Percentiles rank a stretch among this genome's conserved stretches.
Conservation (phyloP, 2,888 invertebrate genomes). For the Drosophila rubida region DNA sequence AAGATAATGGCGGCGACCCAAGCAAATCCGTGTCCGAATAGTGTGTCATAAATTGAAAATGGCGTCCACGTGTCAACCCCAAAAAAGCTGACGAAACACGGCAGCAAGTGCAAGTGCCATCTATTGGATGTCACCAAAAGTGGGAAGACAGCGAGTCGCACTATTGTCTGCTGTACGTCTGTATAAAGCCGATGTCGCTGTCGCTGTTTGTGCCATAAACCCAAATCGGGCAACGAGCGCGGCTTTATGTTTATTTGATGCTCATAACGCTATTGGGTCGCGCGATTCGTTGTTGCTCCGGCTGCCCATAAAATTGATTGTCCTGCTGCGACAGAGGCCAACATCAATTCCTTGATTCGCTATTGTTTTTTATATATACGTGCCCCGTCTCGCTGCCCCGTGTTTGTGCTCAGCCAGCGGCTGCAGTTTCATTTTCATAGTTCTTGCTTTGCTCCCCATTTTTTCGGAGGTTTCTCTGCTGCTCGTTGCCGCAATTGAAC, state of each 20-base stretch:
- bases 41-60: conserved; percentile 68
- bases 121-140: conserved; percentile 34
- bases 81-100: conserved; percentile 35
- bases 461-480: conserved; percentile 10
- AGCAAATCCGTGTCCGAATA: conserved; percentile 52
- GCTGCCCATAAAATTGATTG: conserved; percentile 64
- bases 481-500: conserved; percentile 42
- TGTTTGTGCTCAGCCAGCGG: conserved; percentile 15
- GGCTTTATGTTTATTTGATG: conserved; percentile 69
- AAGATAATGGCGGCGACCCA: neutral
- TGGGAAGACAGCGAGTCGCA: conserved; percentile 4
- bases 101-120: conserved; percentile 22
- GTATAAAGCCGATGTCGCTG: conserved; percentile 57
- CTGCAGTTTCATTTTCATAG: conserved; percentile 41
- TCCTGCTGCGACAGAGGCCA: conserved; percentile 42
- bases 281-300: conserved; percentile 5
- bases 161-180: conserved; percentile 28
- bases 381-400: no score
- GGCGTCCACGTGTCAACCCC: conserved; percentile 49
- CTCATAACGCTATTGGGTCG: conserved; percentile 50
- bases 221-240: conserved; percentile 60
- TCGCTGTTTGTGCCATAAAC: conserved; percentile 68
- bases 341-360: conserved; percentile 47
- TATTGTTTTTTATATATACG: conserved; percentile 34
- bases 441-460: neutral